Conservation (phyloP, 2,113 vertebrate species). For the Spilogale gracilis region DNA sequence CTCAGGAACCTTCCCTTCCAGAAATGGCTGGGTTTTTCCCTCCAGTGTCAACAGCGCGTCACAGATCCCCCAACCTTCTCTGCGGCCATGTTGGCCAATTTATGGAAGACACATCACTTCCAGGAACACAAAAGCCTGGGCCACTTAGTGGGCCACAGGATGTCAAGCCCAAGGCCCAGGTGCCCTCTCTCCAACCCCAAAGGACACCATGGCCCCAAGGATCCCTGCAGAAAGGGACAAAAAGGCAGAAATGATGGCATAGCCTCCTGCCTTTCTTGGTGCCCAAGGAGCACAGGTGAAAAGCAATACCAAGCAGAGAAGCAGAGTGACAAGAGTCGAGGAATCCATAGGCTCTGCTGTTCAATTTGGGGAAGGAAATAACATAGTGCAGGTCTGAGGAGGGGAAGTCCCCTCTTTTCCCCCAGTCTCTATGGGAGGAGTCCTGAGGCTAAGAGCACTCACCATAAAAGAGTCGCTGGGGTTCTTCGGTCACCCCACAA, state of each 20-base stretch:
- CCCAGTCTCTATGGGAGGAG: slow-evolving; percentile 73
- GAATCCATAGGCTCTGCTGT: slow-evolving; percentile 1
- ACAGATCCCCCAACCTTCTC: slow-evolving; percentile 30
- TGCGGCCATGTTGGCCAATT: background rate
- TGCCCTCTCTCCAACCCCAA: background rate
- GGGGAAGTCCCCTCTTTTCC: slow-evolving; percentile 71
- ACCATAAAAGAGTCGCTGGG: slow-evolving; percentile 93
- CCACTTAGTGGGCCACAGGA: background rate
- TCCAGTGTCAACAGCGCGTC: slow-evolving; percentile 42
- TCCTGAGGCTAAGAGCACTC: slow-evolving; percentile 83
- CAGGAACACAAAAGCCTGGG: background rate
- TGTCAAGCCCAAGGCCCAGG: background rate
- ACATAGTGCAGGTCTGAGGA: slow-evolving; percentile 73
- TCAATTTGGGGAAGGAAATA: slow-evolving; percentile 77
- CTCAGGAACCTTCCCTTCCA: slow-evolving; percentile 62
- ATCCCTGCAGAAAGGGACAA: background rate
- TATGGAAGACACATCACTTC: background rate
- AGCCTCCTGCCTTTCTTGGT: background rate
- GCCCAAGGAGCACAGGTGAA: slow-evolving; percentile 49
- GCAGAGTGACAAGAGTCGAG: slow-evolving; percentile 49
- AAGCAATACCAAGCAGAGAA: slow-evolving; percentile 51
- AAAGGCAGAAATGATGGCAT: background rate
- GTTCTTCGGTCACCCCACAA: slow-evolving; percentile 91
- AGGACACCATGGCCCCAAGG: background rate
- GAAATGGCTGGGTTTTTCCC: slow-evolving; percentile 64